A percentile compares a stretch with the other conserved stretches of the same genome.
Conservation (phyloP, 2,888 invertebrate species). For the Pollenia labialis region DNA sequence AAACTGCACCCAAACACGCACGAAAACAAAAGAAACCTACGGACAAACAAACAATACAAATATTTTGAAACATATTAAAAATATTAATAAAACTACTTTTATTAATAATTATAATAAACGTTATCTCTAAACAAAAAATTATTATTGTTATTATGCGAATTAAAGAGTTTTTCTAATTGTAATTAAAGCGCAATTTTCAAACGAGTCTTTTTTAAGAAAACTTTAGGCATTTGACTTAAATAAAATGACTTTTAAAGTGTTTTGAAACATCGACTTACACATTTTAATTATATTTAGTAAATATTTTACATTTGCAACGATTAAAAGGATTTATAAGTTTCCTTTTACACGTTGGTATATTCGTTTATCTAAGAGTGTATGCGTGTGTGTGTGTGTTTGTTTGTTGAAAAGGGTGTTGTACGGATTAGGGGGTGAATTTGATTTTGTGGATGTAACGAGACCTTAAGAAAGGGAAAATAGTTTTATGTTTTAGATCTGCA, state of each 20-base stretch:
- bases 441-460: neutral
- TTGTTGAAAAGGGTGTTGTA: neutral
- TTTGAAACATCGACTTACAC: neutral
- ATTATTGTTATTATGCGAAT: conserved; percentile 5
- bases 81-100: conserved; percentile 36
- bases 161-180: conserved; percentile 11
- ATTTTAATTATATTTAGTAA: conserved; percentile 25
- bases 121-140: conserved; percentile 16
- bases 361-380: neutral
- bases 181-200: conserved; percentile 36
- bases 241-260: neutral
- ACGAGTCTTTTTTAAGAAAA: neutral
- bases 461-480: neutral
- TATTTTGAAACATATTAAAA: conserved; percentile 6
- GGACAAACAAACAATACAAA: neutral
- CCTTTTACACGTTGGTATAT: neutral
- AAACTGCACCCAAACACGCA: conserved; percentile 70
- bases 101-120: conserved; percentile 46
- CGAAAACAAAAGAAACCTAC: neutral
- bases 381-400: neutral
- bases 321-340: conserved; percentile 45
- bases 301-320: conserved; percentile 22
- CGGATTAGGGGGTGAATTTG: conserved; percentile 17
- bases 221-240: conserved; percentile 8
- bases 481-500: neutral